Conservation (phyloP, 2,888 invertebrate species). For the Temnothorax rugatulus region DNA sequence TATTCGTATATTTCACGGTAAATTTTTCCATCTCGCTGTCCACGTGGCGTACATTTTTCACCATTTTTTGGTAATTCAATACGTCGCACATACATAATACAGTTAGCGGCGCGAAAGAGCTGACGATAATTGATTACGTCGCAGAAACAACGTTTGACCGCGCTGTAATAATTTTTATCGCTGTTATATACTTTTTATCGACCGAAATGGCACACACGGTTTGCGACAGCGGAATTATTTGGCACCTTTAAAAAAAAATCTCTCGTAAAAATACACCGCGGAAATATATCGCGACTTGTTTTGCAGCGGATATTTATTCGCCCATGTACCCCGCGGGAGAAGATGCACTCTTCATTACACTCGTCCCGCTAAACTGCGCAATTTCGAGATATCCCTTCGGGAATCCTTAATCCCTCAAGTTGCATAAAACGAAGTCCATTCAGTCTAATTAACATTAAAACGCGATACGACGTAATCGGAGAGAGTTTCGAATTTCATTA, state of each 20-base stretch:
- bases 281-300: constrained; percentile 24
- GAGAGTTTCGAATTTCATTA: constrained; percentile 1
- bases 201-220: constrained; percentile 27
- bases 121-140: constrained; percentile 57
- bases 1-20: constrained; percentile 52
- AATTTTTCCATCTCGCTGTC: constrained; percentile 51
- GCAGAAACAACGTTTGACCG: constrained; percentile 54
- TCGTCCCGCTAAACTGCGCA: constrained; percentile 16
- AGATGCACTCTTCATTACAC: constrained; percentile 38
- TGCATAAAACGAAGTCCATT: constrained; percentile 28
- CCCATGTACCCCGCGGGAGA: constrained; percentile 13
- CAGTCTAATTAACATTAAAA: constrained; percentile 46
- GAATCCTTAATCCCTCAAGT: constrained; percentile 34
- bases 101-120: constrained; percentile 53
- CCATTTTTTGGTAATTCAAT: constrained; percentile 57
- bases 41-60: constrained; percentile 54
- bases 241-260: constrained; percentile 38
- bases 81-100: constrained; percentile 56
- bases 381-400: constrained; percentile 36
- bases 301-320: constrained; percentile 31
- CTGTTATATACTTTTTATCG: constrained; percentile 49
- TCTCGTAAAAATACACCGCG: constrained; percentile 30
- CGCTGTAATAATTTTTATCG: constrained; percentile 56
- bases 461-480: not conserved
- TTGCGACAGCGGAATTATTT: constrained; percentile 43